Percentiles rank a stretch among this genome's conserved stretches.
Conservation (phyloP, 2,797 vertebrate genomes). For the Fringilla coelebs region DNA sequence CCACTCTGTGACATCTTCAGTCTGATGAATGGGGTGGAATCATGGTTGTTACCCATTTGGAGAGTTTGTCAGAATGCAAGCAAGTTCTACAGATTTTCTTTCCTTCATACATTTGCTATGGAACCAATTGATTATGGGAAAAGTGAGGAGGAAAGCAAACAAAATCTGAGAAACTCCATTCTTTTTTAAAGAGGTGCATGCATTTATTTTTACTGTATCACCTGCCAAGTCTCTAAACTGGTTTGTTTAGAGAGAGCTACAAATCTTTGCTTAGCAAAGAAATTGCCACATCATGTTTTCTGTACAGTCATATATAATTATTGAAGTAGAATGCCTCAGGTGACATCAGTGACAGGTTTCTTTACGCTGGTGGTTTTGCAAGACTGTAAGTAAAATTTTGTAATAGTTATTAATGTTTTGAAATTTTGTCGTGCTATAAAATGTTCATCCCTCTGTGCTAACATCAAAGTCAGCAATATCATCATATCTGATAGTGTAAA, state of each 20-base stretch:
- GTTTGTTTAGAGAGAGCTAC: neutral
- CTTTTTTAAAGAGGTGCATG: neutral
- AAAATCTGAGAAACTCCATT: neutral
- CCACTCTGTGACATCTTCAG: neutral
- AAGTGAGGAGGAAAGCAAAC: neutral
- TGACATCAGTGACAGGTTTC: neutral
- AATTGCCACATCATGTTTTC: neutral
- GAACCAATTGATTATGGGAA: neutral
- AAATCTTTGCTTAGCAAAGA: neutral
- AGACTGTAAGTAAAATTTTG: neutral
- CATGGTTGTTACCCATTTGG: neutral
- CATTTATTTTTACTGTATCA: neutral
- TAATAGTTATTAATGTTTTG: conserved; percentile 6
- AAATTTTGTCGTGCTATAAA: neutral
- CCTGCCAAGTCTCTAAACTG: neutral
- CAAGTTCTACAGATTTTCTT: neutral
- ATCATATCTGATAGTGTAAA: neutral
- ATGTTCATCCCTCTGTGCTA: rapidly evolving
- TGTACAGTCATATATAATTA: neutral
- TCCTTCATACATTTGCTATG: neutral
- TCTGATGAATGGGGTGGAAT: neutral
- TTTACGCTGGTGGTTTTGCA: neutral
- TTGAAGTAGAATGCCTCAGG: neutral
- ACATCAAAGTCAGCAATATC: neutral
- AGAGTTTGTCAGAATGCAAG: neutral